Evolutionary conservation across 2,888 invertebrate species (phyloP).

Genomic region (Pachycephus smyrnensis): DNA sequence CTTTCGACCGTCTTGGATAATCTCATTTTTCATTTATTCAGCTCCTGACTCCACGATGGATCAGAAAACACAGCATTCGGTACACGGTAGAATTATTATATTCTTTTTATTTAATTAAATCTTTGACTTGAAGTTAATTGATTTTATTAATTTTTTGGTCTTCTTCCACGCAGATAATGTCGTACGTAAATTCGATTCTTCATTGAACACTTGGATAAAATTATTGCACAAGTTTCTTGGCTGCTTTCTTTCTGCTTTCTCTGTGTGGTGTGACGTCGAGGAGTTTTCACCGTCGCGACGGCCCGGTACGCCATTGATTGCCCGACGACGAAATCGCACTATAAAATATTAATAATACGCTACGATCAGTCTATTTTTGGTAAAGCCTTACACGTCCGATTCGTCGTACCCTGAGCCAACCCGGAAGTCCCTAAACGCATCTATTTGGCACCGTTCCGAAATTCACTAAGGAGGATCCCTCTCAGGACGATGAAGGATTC

Average conservation of each 20-base stretch:
- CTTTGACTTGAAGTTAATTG: too few relatives aligned
- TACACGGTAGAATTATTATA: too few relatives aligned
- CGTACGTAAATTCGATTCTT: neutral
- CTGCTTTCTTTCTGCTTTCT: constrained; percentile 6
- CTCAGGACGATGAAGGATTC: constrained; percentile 19
- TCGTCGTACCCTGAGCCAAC: neutral
- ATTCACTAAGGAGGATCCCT: constrained; percentile 21
- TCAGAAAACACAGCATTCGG: too few relatives aligned
- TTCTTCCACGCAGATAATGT: too few relatives aligned
- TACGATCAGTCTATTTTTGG: constrained; percentile 12
- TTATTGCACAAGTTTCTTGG: constrained; percentile 4
- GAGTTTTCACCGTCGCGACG: constrained; percentile 5
- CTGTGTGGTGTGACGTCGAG: neutral
- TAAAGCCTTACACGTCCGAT: constrained; percentile 10
- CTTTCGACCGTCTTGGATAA: neutral
- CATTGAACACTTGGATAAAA: neutral
- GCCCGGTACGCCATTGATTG: neutral
- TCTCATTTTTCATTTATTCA: neutral
- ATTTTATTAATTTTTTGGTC: too few relatives aligned
- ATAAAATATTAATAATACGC: neutral
- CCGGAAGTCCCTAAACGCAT: constrained; percentile 2
- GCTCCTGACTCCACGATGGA: neutral
- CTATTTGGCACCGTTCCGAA: constrained; percentile 48
- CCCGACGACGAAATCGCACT: neutral
- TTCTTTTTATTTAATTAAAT: too few relatives aligned